phyloP scores from a whole-genome alignment of 2,888 invertebrate genomes.

The Deroplatys truncata region DNA sequence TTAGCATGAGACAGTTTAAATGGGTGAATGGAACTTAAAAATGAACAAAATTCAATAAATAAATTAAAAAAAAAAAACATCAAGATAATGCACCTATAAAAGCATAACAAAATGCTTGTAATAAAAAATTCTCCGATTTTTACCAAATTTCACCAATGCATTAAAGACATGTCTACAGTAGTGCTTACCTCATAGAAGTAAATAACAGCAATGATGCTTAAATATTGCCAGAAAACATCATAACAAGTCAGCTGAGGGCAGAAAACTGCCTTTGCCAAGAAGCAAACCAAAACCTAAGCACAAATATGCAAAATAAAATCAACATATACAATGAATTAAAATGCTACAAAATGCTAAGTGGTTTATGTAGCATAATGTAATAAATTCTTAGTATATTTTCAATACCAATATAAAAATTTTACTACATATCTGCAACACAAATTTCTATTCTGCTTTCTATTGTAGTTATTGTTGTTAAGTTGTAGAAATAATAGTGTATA shows the following conservation, averaged over 20 bases:
- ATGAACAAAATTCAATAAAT: too few species aligned
- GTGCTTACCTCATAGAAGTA: neutral
- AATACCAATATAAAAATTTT: neutral
- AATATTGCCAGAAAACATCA: neutral
- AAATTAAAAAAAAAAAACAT: too few species aligned
- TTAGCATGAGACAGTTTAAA: too few species aligned
- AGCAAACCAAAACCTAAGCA: neutral
- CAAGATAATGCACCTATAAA: too few species aligned
- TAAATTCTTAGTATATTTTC: too few species aligned
- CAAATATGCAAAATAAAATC: neutral
- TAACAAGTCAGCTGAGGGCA: neutral
- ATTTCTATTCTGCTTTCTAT: neutral
- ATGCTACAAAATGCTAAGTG: neutral
- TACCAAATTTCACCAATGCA: too few species aligned
- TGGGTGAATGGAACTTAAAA: too few species aligned
- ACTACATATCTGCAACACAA: neutral
- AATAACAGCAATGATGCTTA: neutral
- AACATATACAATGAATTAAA: neutral
- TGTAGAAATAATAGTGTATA: neutral
- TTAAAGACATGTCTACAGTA: neutral
- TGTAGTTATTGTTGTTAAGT: neutral
- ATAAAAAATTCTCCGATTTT: too few species aligned
- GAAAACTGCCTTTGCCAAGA: neutral
- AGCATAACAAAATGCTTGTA: too few species aligned
- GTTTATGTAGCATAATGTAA: too few species aligned